Percentiles rank a stretch among this genome's conserved stretches.
phyloP scores from a whole-genome alignment of 2,113 vertebrate genomes.

The Empidonax traillii region DNA sequence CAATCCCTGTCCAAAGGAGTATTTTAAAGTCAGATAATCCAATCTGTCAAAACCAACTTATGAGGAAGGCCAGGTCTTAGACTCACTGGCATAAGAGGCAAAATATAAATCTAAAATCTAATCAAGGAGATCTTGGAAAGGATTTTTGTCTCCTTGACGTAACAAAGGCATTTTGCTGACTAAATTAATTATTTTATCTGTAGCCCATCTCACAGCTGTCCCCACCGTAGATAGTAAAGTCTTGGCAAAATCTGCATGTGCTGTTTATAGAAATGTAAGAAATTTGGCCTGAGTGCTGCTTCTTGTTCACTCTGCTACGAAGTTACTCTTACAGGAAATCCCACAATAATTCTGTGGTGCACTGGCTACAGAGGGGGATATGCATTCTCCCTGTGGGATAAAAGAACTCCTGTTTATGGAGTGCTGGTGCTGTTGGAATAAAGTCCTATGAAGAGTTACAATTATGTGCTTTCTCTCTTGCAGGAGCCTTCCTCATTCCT shows the following conservation, averaged over 20 bases:
- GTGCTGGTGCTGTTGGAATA: neutral
- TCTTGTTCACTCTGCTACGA: neutral
- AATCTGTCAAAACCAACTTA: neutral
- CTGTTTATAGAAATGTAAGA: neutral
- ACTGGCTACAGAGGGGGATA: neutral
- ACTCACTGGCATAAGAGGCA: neutral
- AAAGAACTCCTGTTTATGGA: neutral
- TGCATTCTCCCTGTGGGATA: neutral
- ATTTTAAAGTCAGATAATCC: neutral
- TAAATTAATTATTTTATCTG: neutral
- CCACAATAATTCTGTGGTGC: neutral
- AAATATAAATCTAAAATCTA: neutral
- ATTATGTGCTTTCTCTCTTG: constrained; percentile 3
- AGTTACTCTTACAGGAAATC: neutral
- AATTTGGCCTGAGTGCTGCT: neutral
- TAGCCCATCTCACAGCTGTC: neutral
- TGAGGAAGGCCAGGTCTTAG: neutral
- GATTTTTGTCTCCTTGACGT: neutral
- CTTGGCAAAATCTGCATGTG: neutral
- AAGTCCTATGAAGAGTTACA: neutral
- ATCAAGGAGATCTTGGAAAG: neutral
- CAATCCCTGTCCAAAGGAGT: neutral
- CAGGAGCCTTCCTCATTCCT: constrained; percentile 96
- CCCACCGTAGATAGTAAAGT: neutral
- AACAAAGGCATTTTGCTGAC: neutral